Evolutionary conservation across 2,888 invertebrate genomes (phyloP).

Genomic region (Metopia argyrocephala): DNA sequence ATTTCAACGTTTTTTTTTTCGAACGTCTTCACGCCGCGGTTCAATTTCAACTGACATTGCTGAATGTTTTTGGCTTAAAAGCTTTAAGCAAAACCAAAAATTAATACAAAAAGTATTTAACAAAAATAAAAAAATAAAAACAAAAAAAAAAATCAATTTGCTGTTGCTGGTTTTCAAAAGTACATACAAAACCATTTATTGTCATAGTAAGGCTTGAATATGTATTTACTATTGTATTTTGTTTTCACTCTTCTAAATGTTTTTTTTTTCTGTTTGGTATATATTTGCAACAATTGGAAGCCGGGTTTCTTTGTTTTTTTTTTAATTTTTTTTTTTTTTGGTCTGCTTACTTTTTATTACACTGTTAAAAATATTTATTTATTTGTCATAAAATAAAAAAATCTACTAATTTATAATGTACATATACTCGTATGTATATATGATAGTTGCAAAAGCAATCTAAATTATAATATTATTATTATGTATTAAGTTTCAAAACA

Average conservation of each 20-base stretch:
- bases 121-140: slow-evolving; percentile 47
- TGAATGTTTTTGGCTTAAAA: slow-evolving; percentile 58
- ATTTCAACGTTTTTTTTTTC: slow-evolving; percentile 47
- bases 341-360: neutral
- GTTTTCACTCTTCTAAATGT: slow-evolving; percentile 21
- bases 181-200: slow-evolving; percentile 39
- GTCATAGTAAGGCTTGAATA: slow-evolving; percentile 58
- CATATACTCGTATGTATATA: no score
- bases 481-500: no score
- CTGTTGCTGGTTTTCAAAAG: slow-evolving; percentile 41
- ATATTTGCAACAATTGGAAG: slow-evolving; percentile 52
- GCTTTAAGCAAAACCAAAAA: slow-evolving; percentile 52
- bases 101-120: slow-evolving; percentile 29
- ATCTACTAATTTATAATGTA: neutral
- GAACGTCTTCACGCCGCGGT: slow-evolving; percentile 65
- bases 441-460: no score
- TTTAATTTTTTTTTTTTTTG: slow-evolving; percentile 23
- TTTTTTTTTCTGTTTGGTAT: slow-evolving; percentile 22
- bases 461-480: no score
- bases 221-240: slow-evolving; percentile 23
- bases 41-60: slow-evolving; percentile 64
- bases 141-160: slow-evolving; percentile 50
- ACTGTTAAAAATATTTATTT: slow-evolving; percentile 8
- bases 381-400: neutral
- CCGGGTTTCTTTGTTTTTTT: slow-evolving; percentile 46